Evolutionary conservation across 2,888 invertebrate genomes (phyloP).

Genomic region (Drosophila aldrichi): DNA sequence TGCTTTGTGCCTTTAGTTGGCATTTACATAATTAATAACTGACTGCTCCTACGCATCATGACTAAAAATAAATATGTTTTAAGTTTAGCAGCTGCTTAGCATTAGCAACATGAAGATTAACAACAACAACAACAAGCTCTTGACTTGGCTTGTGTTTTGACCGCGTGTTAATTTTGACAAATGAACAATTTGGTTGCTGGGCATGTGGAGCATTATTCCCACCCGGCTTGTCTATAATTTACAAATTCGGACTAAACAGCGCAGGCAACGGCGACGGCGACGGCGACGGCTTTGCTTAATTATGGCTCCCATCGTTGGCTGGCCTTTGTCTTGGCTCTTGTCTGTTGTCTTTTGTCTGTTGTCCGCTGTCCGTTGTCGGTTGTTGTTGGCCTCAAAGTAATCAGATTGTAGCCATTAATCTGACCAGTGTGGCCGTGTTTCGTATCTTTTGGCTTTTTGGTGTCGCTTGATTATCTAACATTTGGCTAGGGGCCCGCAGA

Average conservation of each 20-base stretch:
- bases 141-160: conserved; percentile 43
- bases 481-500: conserved; percentile 34
- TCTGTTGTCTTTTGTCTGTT: conserved; percentile 13
- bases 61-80: conserved; percentile 10
- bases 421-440: conserved; percentile 54
- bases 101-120: conserved; percentile 32
- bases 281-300: conserved; percentile 59
- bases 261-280: conserved; percentile 8
- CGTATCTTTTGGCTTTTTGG: conserved; percentile 32
- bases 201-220: conserved; percentile 56
- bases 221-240: conserved; percentile 65
- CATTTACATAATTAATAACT: conserved; percentile 38
- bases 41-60: conserved; percentile 47
- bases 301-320: conserved; percentile 48
- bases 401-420: conserved; percentile 81
- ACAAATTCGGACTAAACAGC: conserved; percentile 67
- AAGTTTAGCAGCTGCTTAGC: conserved; percentile 21
- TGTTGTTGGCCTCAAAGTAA: conserved; percentile 73
- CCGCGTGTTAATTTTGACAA: conserved; percentile 78
- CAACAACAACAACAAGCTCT: conserved; percentile 31
- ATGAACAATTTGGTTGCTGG: conserved; percentile 71
- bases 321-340: conserved; percentile 45
- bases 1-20: background rate
- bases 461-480: conserved; percentile 74
- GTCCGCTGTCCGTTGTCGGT: background rate